Evolutionary conservation across 1,140 invertebrate genomes (phyloP).

Genomic region (Drosophila repleta): DNA sequence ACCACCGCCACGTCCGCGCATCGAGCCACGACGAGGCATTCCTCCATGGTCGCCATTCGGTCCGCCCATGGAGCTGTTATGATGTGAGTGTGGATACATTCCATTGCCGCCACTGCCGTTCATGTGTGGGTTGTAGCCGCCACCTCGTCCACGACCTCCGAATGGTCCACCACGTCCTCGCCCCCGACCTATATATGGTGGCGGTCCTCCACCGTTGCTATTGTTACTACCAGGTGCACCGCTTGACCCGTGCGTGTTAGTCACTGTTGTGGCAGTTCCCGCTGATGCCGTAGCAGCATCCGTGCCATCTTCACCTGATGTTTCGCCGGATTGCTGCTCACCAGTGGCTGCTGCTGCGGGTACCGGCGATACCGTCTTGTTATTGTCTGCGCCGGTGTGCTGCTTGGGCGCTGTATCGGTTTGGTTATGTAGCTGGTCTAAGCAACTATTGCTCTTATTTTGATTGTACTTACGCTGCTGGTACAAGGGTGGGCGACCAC

Average conservation of each 20-base stretch:
- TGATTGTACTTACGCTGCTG: constrained; percentile 68
- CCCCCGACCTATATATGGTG: constrained; percentile 63
- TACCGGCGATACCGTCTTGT: constrained; percentile 79
- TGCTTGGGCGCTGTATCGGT: constrained; percentile 72
- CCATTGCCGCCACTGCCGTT: constrained; percentile 66
- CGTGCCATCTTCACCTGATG: constrained; percentile 44
- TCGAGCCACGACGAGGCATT: constrained; percentile 72
- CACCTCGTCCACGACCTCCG: constrained; percentile 72
- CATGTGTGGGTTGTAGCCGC: constrained; percentile 76
- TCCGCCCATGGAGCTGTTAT: constrained; percentile 64
- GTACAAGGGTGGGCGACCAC: constrained; percentile 75
- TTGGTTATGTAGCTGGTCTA: constrained; percentile 6
- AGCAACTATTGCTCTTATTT: not conserved
- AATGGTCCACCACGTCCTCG: constrained; percentile 76
- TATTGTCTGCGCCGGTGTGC: constrained; percentile 80
- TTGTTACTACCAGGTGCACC: constrained; percentile 35
- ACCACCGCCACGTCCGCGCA: constrained; percentile 74
- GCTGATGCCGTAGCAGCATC: constrained; percentile 45
- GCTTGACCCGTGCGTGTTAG: constrained; percentile 45
- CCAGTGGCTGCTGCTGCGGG: constrained; percentile 53
- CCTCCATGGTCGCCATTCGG: constrained; percentile 62
- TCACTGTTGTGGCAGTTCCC: constrained; percentile 26
- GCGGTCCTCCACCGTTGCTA: constrained; percentile 61
- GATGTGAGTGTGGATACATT: constrained; percentile 68
- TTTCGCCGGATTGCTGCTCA: constrained; percentile 36